Evolutionary conservation across 2,797 vertebrate species (phyloP).

Genomic region (Acipenser ruthenus): DNA sequence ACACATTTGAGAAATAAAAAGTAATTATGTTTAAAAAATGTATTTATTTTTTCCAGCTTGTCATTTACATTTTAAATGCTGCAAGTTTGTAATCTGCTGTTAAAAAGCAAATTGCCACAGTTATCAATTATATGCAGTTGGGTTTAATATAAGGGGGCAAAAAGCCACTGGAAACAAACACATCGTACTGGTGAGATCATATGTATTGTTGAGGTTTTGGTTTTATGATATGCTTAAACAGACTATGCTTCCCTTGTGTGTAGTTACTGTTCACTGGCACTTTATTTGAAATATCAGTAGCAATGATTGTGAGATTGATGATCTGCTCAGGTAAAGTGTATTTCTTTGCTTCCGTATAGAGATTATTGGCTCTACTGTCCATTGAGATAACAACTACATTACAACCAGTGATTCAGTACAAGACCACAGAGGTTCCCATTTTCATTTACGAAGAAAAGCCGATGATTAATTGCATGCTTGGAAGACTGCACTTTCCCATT

Average conservation of each 20-base stretch:
- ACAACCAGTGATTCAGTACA: too few species aligned
- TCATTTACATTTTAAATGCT: constrained; percentile 1
- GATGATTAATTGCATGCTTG: background rate
- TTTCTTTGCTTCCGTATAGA: too few species aligned
- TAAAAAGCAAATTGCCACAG: constrained; percentile 1
- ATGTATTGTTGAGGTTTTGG: too few species aligned
- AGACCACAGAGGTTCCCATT: too few species aligned
- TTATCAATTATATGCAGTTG: background rate
- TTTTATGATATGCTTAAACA: background rate
- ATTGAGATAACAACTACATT: too few species aligned
- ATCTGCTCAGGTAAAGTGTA: background rate
- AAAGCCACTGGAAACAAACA: background rate
- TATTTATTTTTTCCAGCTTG: background rate
- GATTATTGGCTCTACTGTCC: too few species aligned
- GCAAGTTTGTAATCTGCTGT: background rate
- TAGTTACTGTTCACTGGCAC: background rate
- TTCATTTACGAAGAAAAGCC: background rate
- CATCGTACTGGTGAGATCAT: too few species aligned
- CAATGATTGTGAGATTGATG: background rate
- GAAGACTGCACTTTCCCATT: too few species aligned
- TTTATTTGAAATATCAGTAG: background rate
- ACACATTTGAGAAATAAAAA: background rate
- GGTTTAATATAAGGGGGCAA: background rate
- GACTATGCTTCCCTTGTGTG: background rate
- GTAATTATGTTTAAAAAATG: background rate